Percentiles rank a stretch among this genome's conserved stretches.
Conservation (phyloP, 2,888 invertebrate genomes). For the Lithosia quadra region DNA sequence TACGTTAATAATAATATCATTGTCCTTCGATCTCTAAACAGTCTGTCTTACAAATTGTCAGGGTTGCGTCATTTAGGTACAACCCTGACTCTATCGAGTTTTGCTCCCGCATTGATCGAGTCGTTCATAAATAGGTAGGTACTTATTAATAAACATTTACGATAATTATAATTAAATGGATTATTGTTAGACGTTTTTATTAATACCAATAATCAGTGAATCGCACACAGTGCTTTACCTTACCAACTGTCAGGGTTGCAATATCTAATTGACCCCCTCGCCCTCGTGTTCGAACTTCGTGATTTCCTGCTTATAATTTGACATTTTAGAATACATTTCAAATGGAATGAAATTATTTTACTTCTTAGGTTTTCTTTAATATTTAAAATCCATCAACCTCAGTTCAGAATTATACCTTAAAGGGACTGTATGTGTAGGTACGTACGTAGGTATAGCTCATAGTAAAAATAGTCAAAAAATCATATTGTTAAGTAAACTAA, state of each 20-base stretch:
- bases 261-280: neutral
- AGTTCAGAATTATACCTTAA: neutral
- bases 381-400: neutral
- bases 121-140: no score
- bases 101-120: no score
- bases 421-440: neutral
- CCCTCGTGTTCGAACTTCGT: neutral
- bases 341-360: neutral
- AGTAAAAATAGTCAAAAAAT: neutral
- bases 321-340: neutral
- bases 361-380: neutral
- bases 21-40: no score
- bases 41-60: no score
- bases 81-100: no score
- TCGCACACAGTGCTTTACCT: neutral
- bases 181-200: no score
- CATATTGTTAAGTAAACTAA: neutral
- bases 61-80: no score
- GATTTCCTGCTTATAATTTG: neutral
- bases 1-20: neutral
- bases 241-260: neutral
- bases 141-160: no score
- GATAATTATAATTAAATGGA: no score
- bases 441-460: neutral
- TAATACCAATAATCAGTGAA: neutral